These are phyloP conservation scores for Athene cunicularia DNA, from an alignment of 2,113 vertebrate genomes.

Conservation along the genomic window DNA sequence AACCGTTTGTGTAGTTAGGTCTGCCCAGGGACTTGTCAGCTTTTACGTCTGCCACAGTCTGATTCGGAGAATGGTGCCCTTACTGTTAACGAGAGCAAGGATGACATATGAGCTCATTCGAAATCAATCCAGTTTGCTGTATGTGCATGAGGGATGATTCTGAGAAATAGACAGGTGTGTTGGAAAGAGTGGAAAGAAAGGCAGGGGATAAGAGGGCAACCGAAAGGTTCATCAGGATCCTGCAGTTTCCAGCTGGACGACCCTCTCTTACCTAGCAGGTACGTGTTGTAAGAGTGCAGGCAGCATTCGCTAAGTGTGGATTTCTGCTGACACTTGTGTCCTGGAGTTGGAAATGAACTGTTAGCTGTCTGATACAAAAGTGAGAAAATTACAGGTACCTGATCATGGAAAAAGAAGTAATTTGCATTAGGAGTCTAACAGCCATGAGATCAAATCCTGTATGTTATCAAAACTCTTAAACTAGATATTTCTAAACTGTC, in stretches of 20 bases:
- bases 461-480: neutral
- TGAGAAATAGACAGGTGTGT: neutral
- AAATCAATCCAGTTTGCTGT: constrained; percentile 7
- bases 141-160: neutral
- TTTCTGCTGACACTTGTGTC: rapidly evolving
- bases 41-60: neutral
- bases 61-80: neutral
- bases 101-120: neutral
- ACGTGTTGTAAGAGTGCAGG: rapidly evolving
- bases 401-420: neutral
- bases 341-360: neutral
- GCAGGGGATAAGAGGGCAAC: neutral
- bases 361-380: neutral
- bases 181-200: neutral
- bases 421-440: neutral
- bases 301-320: neutral
- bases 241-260: neutral
- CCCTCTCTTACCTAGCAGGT: neutral
- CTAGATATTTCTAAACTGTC: neutral
- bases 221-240: neutral
- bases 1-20: neutral
- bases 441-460: neutral
- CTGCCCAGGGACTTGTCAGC: neutral
- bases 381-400: neutral
- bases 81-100: neutral